These are phyloP conservation scores for Felis catus DNA, from an alignment of 2,113 vertebrate genomes.

Conservation along the genomic window F.catus_Fca126_mat1.0 CM031412.1:236666501-236667000, in stretches of 20 bases:
- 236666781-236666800: rapidly evolving
- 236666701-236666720: rapidly evolving
- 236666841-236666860: neutral
- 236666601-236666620: rapidly evolving
- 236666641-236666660: rapidly evolving
- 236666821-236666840: neutral
- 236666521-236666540: neutral
- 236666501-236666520: neutral
- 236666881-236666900: rapidly evolving
- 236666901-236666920: neutral
- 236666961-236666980: neutral
- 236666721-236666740: rapidly evolving
- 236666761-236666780: rapidly evolving
- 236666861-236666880: rapidly evolving
- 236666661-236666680: neutral
- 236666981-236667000: neutral
- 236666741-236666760: too few species aligned
- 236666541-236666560: neutral
- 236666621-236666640: neutral
- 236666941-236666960: neutral
- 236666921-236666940: too few species aligned
- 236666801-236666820: rapidly evolving
- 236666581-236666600: neutral
- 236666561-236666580: rapidly evolving
- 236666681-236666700: rapidly evolving